These are phyloP conservation scores for Laterallus jamaicensis DNA, from an alignment of 2,113 vertebrate genomes.

Conservation along the genomic window DNA sequence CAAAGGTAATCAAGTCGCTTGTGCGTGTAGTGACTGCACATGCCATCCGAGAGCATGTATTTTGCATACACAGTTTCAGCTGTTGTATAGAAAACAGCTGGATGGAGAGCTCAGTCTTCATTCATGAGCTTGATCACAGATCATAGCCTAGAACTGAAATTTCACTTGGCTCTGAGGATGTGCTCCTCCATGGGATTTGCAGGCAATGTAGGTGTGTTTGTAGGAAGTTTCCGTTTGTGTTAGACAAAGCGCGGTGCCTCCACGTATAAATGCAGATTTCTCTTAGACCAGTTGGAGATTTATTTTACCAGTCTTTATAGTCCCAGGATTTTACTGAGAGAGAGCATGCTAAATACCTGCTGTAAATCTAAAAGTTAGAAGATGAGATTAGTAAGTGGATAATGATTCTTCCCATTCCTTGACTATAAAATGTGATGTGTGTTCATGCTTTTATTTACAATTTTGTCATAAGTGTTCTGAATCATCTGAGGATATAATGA, in stretches of 20 bases:
- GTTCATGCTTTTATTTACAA: neutral
- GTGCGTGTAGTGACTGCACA: neutral
- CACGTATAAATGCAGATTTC: neutral
- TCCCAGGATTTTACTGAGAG: neutral
- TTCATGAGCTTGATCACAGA: fast-evolving
- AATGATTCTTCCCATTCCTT: neutral
- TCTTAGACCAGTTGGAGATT: neutral
- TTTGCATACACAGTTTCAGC: neutral
- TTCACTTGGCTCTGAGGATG: neutral
- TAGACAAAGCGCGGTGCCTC: neutral
- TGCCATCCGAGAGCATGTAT: neutral
- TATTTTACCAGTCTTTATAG: neutral
- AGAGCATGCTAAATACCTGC: neutral
- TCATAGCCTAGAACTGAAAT: fast-evolving
- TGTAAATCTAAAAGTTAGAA: neutral
- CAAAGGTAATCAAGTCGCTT: conserved; percentile 16
- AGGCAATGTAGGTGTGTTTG: no score
- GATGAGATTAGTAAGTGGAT: neutral
- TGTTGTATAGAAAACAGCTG: neutral
- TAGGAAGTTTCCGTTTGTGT: neutral
- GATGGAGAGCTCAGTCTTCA: neutral
- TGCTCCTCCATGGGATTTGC: fast-evolving
- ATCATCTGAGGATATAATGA: neutral
- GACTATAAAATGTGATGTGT: neutral
- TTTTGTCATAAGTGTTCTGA: neutral